Base-by-base conservation (phyloP, 2,888 invertebrate species). In the Sycophila texana region DNA sequence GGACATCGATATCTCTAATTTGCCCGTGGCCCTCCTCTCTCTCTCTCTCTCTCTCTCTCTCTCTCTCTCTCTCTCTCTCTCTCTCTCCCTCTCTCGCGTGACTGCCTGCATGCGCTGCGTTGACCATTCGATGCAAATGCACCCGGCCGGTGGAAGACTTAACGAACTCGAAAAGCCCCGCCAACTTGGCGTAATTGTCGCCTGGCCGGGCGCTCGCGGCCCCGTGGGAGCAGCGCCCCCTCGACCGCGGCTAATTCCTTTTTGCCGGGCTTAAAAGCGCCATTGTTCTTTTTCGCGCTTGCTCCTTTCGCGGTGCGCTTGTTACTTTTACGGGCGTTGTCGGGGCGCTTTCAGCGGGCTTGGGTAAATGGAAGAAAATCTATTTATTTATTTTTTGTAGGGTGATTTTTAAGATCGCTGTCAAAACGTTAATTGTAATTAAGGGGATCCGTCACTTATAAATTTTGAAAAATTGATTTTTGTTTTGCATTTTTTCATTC, bases 1-100 rank as follows among this genome's bases (percentile, higher is more conserved):
- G 79, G 66, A 77, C 79, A 79, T 77, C 79, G 77, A 79, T 81
- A 79, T 79, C 77, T 77, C 77, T 81, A 81, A 81, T 81, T 79
- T 74, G 71, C 70, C 26, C 71, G 65, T n/a, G 65, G 74, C 57
- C 63, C 55, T 16, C 81, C 66, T 68, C 13, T 26, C 16, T 12
- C 51, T 77, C 72, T 79, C 81, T 70, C 47, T 71, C 77, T 7
- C 55, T 47, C 14, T 7, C 55, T 47, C 14, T 68, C 53, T 26
- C 66, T 68, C 13, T 26, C 16, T 12, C 51, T 77, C 72, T 79
- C 81, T 70, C 47, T 71, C 77, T 51, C 66, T 68, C 13, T 26
- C 16, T 12, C 51, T 77, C 72, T 79, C 81, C 66, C 47, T 71
- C 77, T 7, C 55, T 47, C 14, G 14, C 60, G 70, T 74, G 77